Evolutionary conservation across 2,888 invertebrate genomes (phyloP), one percentile per base, ranked within the genome.

Genomic region (Boloria euphrosyne): DNA sequence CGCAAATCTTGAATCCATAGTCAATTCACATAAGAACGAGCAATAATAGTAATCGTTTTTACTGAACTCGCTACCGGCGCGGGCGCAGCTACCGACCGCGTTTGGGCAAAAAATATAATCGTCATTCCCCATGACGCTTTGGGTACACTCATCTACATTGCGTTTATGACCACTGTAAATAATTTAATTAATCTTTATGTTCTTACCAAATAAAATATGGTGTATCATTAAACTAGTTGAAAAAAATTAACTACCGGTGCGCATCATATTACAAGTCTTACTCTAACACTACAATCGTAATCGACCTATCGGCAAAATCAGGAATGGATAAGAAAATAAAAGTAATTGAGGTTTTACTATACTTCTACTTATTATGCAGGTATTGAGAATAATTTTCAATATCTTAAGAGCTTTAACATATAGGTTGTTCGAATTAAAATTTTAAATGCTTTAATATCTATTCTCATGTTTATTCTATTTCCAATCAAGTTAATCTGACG

Each of bases 81-180:
- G 69, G 76, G 70, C 75, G 63, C 49, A 59, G 85, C 87, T 86
- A 85, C 85, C 81, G 87, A 79, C 80, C 81, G 82, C 81, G 74
- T 71, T 80, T 81, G 78, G 78, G 80, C 82, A 87, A 87, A 89
- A 89, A 88, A 86, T 73, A 70, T 69, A 70, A 69, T 75, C 74
- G 77, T 84, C 81, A 82, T 81, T 80, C 78, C 76, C 75, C 71
- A 72, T 79, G 78, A 80, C 76, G 77, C 75, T 75, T 72, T 69
- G 73, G 22, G 80, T 81, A 80, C 77, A 78, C 27, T 75, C 74
- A 61, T 47, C 22, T 49, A 71, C 71, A 74, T 47, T 52, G 58
- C 27, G 47, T 16, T 18, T n/a, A 58, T 53, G 4, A 22, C 14
- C 38, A 6, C 27, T 46, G 31, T 59, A 52, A 1, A 38, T 18